Evolutionary conservation across 2,888 invertebrate genomes (phyloP).

Genomic region (Thera britannica): DNA sequence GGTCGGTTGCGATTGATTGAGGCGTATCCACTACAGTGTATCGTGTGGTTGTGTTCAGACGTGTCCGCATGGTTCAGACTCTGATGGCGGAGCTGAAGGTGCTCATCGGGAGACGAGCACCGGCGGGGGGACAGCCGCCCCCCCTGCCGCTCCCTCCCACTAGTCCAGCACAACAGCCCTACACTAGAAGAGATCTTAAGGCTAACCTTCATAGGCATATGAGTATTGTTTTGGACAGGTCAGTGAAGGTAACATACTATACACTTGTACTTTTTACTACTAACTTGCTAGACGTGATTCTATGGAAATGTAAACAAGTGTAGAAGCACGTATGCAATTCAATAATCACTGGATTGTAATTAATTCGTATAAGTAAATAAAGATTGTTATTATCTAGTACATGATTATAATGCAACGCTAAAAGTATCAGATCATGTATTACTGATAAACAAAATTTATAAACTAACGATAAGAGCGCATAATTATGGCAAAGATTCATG

Average conservation of each 20-base stretch:
- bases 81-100: conserved; percentile 83
- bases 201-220: conserved; percentile 82
- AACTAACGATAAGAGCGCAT: conserved; percentile 21
- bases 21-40: conserved; percentile 71
- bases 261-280: conserved; percentile 16
- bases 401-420: not conserved
- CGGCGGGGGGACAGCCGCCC: conserved; percentile 62
- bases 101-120: conserved; percentile 81
- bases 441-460: conserved; percentile 20
- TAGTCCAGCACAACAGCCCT: conserved; percentile 61
- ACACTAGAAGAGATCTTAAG: conserved; percentile 78
- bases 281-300: conserved; percentile 4
- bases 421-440: conserved; percentile 12
- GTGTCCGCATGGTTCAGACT: conserved; percentile 82
- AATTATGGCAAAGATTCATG: not conserved
- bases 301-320: conserved; percentile 23
- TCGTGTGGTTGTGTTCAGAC: conserved; percentile 68
- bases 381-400: not conserved
- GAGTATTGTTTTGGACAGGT: conserved; percentile 83
- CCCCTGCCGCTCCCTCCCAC: conserved; percentile 53
- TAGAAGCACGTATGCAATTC: conserved; percentile 27
- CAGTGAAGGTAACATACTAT: conserved; percentile 52
- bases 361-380: conserved; percentile 1
- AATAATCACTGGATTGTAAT: conserved; percentile 1
- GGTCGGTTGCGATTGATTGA: conserved; percentile 65